Evolutionary conservation across 2,797 vertebrate species (phyloP).

Genomic region (Pseudochaenichthys georgianus): DNA sequence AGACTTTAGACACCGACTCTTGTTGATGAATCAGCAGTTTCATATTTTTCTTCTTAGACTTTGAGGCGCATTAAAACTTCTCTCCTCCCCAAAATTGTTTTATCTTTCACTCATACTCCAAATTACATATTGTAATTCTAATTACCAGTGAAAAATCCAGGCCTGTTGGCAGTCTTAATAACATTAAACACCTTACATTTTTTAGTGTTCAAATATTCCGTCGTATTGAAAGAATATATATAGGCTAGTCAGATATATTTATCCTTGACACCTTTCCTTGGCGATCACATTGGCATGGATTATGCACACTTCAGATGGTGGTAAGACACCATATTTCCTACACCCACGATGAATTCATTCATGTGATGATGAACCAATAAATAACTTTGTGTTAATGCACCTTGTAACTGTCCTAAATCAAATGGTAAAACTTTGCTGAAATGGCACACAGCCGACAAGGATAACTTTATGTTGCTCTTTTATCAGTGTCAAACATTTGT

Average conservation of each 20-base stretch:
- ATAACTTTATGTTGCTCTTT: neutral
- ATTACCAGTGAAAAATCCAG: slow-evolving; percentile 3
- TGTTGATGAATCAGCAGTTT: slow-evolving; percentile 9
- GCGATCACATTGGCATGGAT: neutral
- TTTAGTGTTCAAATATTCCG: slow-evolving; percentile 5
- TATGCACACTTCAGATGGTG: slow-evolving; percentile 10
- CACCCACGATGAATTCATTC: neutral
- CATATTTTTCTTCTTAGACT: neutral
- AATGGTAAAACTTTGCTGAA: slow-evolving; percentile 3
- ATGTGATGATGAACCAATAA: slow-evolving; percentile 5
- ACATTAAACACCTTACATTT: slow-evolving; percentile 7
- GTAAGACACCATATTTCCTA: neutral
- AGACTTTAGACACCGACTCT: slow-evolving; percentile 19
- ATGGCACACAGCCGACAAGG: neutral
- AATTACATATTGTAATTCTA: slow-evolving; percentile 4
- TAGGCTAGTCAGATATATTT: neutral
- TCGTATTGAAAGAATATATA: neutral
- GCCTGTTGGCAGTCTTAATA: neutral
- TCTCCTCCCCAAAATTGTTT: neutral
- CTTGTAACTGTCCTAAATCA: slow-evolving; percentile 2
- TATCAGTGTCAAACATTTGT: neutral
- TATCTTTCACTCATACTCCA: neutral
- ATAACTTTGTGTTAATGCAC: slow-evolving; percentile 9
- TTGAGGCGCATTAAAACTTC: slow-evolving; percentile 16
- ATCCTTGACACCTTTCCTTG: neutral